Conservation (phyloP, 1,140 invertebrate genomes). For the Drosophila paulistorum region DNA sequence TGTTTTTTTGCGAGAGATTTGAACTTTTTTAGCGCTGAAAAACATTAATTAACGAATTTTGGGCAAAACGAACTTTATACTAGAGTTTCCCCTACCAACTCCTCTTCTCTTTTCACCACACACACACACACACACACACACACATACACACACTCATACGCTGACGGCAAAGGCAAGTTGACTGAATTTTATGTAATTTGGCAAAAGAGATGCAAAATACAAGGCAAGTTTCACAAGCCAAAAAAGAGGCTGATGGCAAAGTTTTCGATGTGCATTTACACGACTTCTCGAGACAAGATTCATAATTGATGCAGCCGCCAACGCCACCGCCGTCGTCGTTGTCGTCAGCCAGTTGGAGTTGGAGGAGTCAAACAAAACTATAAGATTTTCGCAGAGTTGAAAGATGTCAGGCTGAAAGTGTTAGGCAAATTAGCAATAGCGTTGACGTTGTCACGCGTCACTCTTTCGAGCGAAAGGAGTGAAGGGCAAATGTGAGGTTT, state of each 20-base stretch:
- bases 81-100: not conserved
- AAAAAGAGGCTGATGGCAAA: slow-evolving; percentile 17
- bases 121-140: slow-evolving; percentile 19
- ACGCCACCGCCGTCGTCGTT: not conserved
- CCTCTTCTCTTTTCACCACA: not conserved
- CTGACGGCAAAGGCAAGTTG: slow-evolving; percentile 39
- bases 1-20: not conserved
- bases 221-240: slow-evolving; percentile 18
- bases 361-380: slow-evolving; percentile 17
- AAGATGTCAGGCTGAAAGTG: slow-evolving; percentile 51
- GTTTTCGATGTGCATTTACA: slow-evolving; percentile 48
- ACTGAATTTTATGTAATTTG: slow-evolving; percentile 42
- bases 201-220: slow-evolving; percentile 28
- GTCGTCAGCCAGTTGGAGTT: not conserved
- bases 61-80: slow-evolving; percentile 12
- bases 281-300: slow-evolving; percentile 41
- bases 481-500: not conserved
- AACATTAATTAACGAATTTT: slow-evolving; percentile 59
- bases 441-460: slow-evolving; percentile 47
- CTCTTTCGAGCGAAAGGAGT: not conserved
- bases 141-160: slow-evolving; percentile 18
- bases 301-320: slow-evolving; percentile 59
- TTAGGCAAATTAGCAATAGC: slow-evolving; percentile 55
- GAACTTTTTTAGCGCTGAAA: slow-evolving; percentile 38
- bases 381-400: slow-evolving; percentile 43